These are phyloP conservation scores for Drosophila murphyi DNA, from an alignment of 1,140 invertebrate genomes.

Conservation along the genomic window DNA sequence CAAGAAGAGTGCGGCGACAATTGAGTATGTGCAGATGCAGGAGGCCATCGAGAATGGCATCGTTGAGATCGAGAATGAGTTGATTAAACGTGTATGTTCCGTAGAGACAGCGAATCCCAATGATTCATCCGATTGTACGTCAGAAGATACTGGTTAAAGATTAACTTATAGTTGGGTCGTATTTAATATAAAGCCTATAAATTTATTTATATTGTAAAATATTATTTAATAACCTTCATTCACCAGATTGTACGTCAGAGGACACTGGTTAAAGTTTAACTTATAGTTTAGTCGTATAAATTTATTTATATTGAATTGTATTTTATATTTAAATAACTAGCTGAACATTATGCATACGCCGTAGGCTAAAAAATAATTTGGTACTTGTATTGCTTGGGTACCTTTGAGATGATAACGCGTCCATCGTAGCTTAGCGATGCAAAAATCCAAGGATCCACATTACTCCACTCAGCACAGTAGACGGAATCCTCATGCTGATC, in stretches of 20 bases:
- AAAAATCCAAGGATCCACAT: constrained; percentile 98
- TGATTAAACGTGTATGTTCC: constrained; percentile 79
- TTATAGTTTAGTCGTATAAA: constrained; percentile 16
- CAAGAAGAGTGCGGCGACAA: constrained; percentile 65
- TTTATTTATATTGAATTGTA: constrained; percentile 40
- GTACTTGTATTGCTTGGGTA: constrained; percentile 96
- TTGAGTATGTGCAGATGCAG: constrained; percentile 84
- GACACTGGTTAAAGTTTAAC: constrained; percentile 65
- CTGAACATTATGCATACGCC: constrained; percentile 15
- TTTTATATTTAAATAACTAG: constrained; percentile 19
- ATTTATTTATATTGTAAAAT: constrained; percentile 43
- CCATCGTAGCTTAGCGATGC: constrained; percentile 99
- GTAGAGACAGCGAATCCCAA: constrained; percentile 82
- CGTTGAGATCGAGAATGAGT: constrained; percentile 78
- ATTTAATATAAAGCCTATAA: constrained; percentile 20
- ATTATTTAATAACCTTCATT: constrained; percentile 36
- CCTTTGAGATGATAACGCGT: constrained; percentile 95
- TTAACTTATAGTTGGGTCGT: constrained; percentile 1
- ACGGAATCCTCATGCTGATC: constrained; percentile 99
- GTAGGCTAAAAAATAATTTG: constrained; percentile 89
- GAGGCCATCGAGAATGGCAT: constrained; percentile 78
- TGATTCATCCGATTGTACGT: constrained; percentile 83
- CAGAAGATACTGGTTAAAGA: constrained; percentile 76
- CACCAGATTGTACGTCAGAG: constrained; percentile 83
- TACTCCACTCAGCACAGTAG: constrained; percentile 98